Base-by-base conservation (phyloP, 2,797 vertebrate species). In the Anolis apletophallus region DNA sequence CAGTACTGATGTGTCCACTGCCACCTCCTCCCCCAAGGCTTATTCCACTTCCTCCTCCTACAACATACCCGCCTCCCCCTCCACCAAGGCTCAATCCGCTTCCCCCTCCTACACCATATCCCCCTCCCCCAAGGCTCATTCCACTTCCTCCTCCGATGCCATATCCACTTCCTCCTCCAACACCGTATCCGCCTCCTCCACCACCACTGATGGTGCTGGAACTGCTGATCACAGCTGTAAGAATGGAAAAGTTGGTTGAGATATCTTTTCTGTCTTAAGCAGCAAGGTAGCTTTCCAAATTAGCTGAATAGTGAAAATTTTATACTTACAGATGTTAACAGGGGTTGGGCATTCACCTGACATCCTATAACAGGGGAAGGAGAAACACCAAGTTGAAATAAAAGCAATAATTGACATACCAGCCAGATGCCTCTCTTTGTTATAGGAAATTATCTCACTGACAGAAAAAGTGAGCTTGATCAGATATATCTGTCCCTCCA, bases 311-410 rank as follows among this genome's bases (percentile, higher is more conserved):
- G 32, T 34, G 12, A 29, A 46, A 29, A 21, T 4, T 11, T 50
- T 71, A 84, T 92, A 95, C 94, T 95, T 91, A 95, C 94, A 95
- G 52, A 95, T 93, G 80, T 93, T 94, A 40, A 94, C 82, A 59
- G 87, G 87, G 9, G 83, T 88, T 26, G 29, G 34, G 3, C 64
- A 91, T 36, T 89, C 87, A 40, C 90, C 91, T 36, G 93, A 93
- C 81, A 93, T 93, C 87, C 94, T 94, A 46, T 46, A 55, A 5
- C 5, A 55, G 14, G 52, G 61, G 10, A 79, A 23, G 11, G 80
- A n/a, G 61, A 88, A 73, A 88, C 21, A 5, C 84, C 11, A 26
- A 0, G 50, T 36, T 79, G 71, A 75, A 52, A 68, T 76, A 19
- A 74, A 7, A 87, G 71, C 3, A 52, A 40, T 52, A 16, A 8